Evolutionary conservation across 2,113 vertebrate genomes (phyloP), one percentile per base, ranked within the genome.

Genomic region (Peromyscus californicus): DNA sequence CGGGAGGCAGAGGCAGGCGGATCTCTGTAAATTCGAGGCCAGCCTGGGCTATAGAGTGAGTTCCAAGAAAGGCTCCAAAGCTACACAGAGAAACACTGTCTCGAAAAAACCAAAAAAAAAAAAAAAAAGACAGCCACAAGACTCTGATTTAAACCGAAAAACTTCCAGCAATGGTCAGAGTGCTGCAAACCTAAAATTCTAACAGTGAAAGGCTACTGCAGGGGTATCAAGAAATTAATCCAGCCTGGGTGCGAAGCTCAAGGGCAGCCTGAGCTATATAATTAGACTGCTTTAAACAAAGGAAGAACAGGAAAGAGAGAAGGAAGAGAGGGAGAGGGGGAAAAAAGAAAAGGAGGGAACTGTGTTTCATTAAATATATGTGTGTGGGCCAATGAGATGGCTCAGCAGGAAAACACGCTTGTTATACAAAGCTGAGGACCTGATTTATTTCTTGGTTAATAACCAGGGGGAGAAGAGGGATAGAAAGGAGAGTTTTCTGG

Each of bases 401-500:
- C 57, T 84, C n/a, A 63, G 24, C 12, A 63, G 36, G 36, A 11
- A 63, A 84, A 42, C 54, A 59, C 31, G 42, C 33, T n/a, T 59
- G 54, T 21, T 33, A n/a, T 10, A 59, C 54, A 82, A 2, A 5
- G 4, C 79, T n/a, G 17, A 57, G 31, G 79, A 82, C 36, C 19
- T 82, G 79, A 57, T 80, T 75, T 82, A 92, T 82, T 94, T 65
- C 78, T 21, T 78, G 33, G 16, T 87, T 95, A 96, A 79, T 61
- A 5, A 12, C 19, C 11, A 13, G 1, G 48, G 19, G 5, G 5
- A 29, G 48, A n/a, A 74, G 12, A 12, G 3, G 3, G 7, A 85
- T 54, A 2, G 24, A 76, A 92, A 91, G 15, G 3, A 70, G 96
- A 70, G 21, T 75, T 75, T 63, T 80, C 45, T 5, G 91, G 42